Conservation (phyloP, 2,888 invertebrate species). For the Copidosoma aretas region DNA sequence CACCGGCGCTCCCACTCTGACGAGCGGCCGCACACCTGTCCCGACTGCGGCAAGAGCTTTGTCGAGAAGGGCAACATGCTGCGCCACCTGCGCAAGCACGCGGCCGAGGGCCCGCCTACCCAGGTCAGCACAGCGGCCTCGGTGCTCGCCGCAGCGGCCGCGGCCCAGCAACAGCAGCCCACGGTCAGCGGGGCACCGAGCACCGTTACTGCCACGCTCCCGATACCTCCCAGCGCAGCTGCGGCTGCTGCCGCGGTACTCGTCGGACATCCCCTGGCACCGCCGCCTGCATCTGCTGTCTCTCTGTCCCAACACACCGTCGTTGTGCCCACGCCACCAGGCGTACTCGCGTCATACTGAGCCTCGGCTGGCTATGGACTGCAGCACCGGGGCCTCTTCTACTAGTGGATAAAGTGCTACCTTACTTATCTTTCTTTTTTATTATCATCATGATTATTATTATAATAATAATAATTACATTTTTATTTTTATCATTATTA, state of each 20-base stretch:
- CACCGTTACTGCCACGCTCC: slow-evolving; percentile 69
- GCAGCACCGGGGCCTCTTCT: slow-evolving; percentile 21
- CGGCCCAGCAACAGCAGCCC: slow-evolving; percentile 74
- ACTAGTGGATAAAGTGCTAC: slow-evolving; percentile 16
- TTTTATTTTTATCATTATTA: no score
- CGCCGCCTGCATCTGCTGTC: slow-evolving; percentile 47
- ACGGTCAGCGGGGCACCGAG: slow-evolving; percentile 51
- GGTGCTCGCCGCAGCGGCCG: slow-evolving; percentile 59
- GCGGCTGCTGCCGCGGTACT: slow-evolving; percentile 61
- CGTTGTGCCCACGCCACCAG: slow-evolving; percentile 66
- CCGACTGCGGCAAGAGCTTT: slow-evolving; percentile 78
- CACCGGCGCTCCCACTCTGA: slow-evolving; percentile 81
- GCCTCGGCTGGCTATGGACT: slow-evolving; percentile 16
- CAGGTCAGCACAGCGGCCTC: slow-evolving; percentile 58
- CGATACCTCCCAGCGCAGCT: slow-evolving; percentile 61
- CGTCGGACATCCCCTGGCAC: slow-evolving; percentile 58
- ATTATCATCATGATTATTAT: neutral
- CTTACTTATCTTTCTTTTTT: neutral
- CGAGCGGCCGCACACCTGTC: slow-evolving; percentile 68
- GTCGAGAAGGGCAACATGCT: slow-evolving; percentile 82
- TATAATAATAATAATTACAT: no score
- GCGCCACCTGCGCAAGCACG: slow-evolving; percentile 77
- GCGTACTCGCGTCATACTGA: slow-evolving; percentile 65
- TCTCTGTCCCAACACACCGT: slow-evolving; percentile 65
- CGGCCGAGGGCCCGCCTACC: slow-evolving; percentile 58